Base-by-base conservation (phyloP, 2,888 invertebrate species). In the Lithosia quadra region DNA sequence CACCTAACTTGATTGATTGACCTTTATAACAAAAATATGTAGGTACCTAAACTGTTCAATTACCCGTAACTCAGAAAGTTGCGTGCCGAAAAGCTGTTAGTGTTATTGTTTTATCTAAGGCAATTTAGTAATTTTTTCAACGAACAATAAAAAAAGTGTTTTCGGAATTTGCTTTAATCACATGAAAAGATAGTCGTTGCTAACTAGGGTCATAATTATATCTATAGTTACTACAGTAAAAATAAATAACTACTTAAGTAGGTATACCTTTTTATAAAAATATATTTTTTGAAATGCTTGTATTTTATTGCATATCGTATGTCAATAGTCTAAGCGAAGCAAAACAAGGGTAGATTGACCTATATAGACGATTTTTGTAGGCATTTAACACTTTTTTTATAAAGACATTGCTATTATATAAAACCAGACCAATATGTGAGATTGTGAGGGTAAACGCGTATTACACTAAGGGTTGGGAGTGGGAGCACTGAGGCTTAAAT, bases 11-110 rank as follows among this genome's bases (percentile, higher is more conserved):
- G 4, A 33, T 33, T 33, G 33, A 33, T 33, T 8, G 33, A 33
- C 33, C 8, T 55, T 55, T 7, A 24, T 55, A 1, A 11, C 21
- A 5, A 55, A 2, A 8, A 55, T 53, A 53, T 21, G 53, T 53
- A 53, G 53, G 53, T 53, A 49, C 9, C 8, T 21, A 53, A 21
- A 21, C 21, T 10, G 53, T 53, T 53, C 8, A 11, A 24, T 22
- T 22, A 22, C 55, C 11, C 9, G 11, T 43, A 24, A n/a, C 43
- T 49, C 15, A 15, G 72, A 76, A 76, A 65, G 60, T 83, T 70
- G 80, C 80, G 79, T 83, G 80, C 64, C 67, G 57, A 63, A 59
- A 66, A 33, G 65, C 72, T 67, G 67, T 83, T 75, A 75, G 73
- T 64, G 66, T 70, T 68, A 73, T 76, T 73, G 75, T 68, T 56